A percentile compares a stretch with the other conserved stretches of the same genome.
Conservation (phyloP, 2,113 vertebrate genomes). For the Rhynchomys soricoides region DNA sequence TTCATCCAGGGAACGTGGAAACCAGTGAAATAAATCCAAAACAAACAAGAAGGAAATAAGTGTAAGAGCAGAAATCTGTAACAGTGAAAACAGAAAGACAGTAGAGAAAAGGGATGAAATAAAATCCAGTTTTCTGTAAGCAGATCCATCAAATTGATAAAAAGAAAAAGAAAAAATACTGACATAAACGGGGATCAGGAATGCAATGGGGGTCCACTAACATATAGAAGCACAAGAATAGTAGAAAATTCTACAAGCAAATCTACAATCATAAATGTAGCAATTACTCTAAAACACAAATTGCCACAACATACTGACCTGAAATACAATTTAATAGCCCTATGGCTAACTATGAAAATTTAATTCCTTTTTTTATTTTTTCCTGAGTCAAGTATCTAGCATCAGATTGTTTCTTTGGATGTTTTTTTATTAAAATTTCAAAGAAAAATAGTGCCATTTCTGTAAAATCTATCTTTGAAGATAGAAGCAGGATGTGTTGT, state of each 20-base stretch:
- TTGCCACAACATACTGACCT: background rate
- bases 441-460: background rate
- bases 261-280: background rate
- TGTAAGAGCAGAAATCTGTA: background rate
- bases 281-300: background rate
- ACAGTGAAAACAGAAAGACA: background rate
- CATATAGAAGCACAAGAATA: background rate
- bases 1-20: background rate
- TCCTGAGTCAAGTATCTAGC: background rate
- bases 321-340: background rate
- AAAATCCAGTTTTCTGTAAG: background rate
- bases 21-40: constrained; percentile 31
- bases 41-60: background rate
- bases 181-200: background rate
- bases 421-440: background rate
- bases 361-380: background rate
- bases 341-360: background rate
- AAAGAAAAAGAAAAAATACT: background rate
- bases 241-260: background rate
- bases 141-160: background rate
- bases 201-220: background rate
- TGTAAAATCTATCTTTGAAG: background rate
- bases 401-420: background rate
- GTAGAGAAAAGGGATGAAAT: background rate
- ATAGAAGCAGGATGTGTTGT: background rate